phyloP scores from a whole-genome alignment of 2,113 vertebrate genomes.

The Oreotrochilus melanogaster region DNA sequence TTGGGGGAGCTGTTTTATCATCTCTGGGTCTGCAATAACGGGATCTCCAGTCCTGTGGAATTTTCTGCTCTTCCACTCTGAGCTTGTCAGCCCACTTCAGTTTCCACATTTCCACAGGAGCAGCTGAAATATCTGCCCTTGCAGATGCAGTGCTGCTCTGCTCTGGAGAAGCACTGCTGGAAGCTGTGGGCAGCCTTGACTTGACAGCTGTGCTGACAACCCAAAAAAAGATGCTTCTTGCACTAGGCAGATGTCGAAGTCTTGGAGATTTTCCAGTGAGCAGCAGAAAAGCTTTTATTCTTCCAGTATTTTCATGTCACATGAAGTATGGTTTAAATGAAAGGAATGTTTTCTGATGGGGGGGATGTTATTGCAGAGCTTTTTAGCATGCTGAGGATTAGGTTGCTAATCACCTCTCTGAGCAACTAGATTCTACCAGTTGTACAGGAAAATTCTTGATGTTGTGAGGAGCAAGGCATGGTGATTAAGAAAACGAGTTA shows the following conservation, averaged over 20 bases:
- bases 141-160: background rate
- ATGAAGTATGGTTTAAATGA: constrained; percentile 58
- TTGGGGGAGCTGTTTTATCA: background rate
- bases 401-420: constrained; percentile 49
- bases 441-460: constrained; percentile 38
- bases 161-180: constrained; percentile 26
- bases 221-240: constrained; percentile 56
- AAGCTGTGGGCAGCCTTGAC: constrained; percentile 55
- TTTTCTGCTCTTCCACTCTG: background rate
- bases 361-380: constrained; percentile 43
- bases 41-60: background rate
- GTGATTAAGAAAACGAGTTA: constrained; percentile 40
- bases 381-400: constrained; percentile 62
- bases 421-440: constrained; percentile 61
- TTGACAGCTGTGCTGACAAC: constrained; percentile 71
- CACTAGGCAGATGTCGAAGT: constrained; percentile 61
- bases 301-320: constrained; percentile 59
- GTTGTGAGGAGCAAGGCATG: background rate
- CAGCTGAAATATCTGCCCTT: background rate
- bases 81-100: background rate
- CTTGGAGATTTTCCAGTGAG: constrained; percentile 55
- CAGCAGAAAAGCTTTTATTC: constrained; percentile 62
- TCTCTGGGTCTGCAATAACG: background rate
- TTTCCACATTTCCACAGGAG: background rate
- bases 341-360: constrained; percentile 54